Conservation (phyloP, 1,140 invertebrate species). For the Nephotettix cincticeps region DNA sequence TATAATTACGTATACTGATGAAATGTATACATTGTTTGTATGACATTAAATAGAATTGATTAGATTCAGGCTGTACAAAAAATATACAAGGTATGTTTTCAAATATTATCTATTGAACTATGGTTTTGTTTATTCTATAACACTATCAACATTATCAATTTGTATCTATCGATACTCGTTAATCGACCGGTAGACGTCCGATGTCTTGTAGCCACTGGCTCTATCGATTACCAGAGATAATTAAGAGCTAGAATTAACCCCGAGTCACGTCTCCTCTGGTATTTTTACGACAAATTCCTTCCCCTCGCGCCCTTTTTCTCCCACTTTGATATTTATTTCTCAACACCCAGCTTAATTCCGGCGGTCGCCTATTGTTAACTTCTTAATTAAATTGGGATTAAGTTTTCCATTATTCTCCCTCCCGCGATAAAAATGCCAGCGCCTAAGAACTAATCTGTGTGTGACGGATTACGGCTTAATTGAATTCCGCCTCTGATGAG, state of each 20-base stretch:
- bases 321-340: constrained; percentile 27
- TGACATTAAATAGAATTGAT: too few species aligned
- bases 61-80: too few species aligned
- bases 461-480: background rate
- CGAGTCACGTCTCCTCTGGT: constrained; percentile 17
- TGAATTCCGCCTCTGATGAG: background rate
- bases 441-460: background rate
- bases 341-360: constrained; percentile 21
- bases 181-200: too few species aligned
- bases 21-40: too few species aligned
- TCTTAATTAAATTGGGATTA: constrained; percentile 23
- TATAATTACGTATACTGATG: too few species aligned
- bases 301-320: constrained; percentile 15
- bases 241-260: constrained; percentile 24
- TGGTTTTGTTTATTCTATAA: too few species aligned
- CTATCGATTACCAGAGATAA: constrained; percentile 6
- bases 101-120: too few species aligned
- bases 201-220: background rate
- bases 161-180: too few species aligned
- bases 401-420: constrained; percentile 10
- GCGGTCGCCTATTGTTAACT: constrained; percentile 17
- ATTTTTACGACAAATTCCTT: constrained; percentile 28
- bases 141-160: too few species aligned
- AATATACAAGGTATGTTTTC: too few species aligned
- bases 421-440: background rate